Evolutionary conservation across 2,888 invertebrate species (phyloP), one percentile per base, ranked within the genome.

Genomic region (Melanargia galathea): DNA sequence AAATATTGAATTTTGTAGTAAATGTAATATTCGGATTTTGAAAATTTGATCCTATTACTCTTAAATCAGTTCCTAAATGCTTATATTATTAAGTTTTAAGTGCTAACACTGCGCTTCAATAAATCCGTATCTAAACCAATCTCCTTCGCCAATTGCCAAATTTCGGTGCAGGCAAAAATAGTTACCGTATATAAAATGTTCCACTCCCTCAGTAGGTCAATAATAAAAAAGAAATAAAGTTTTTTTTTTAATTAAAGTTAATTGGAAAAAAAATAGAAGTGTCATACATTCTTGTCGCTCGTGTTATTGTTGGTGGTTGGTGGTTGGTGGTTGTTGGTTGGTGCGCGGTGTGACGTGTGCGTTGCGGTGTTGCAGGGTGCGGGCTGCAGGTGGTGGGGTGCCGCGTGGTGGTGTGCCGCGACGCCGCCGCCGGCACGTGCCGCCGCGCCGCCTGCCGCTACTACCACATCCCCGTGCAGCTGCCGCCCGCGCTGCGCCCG

Each of bases 331-430:
- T n/a, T n/a, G n/a, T n/a, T n/a, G n/a, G n/a, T 13, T 10, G 13
- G 30, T 10, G 30, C 57, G 45, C 5, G 45, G 13, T 30, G 16
- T 57, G 13, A 57, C 18, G 2, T 2, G 26, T 2, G 35, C 16
- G 16, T 61, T 62, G 59, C 59, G 56, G 62, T 68, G 79, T 94
- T 93, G 68, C 93, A 98, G 97, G 97, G 94, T 96, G 96, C 93
- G 95, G 95, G 93, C 96, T 98, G 93, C 97, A 97, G 94, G 96
- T 97, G 94, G 95, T 95, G 93, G 97, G 97, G 92, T 96, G 97
- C 92, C 96, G 96, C 92, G 97, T 98, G 93, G 97, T 97, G 91
- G 97, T 98, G 89, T 98, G 98, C 92, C 96, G 97, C 90, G 97
- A 98, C 93, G 97, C 97, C 90, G 97, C 96, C 83, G 97, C 97